Conservation (phyloP, 1,140 invertebrate genomes). For the Drosophila repleta region DNA sequence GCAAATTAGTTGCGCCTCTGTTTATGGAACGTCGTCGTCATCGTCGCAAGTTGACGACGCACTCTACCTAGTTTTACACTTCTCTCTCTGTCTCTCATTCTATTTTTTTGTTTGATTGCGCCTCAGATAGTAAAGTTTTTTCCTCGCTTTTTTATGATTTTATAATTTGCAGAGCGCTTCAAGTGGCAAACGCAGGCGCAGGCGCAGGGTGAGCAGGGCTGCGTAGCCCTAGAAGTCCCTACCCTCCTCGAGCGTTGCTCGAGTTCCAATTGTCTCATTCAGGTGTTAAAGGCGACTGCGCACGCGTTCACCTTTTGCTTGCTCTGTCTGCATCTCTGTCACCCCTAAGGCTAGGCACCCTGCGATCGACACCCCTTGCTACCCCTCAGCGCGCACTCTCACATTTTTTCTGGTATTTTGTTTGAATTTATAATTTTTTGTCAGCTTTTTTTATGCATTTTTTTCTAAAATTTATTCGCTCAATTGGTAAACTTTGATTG, state of each 20-base stretch:
- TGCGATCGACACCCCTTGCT: conserved; percentile 20
- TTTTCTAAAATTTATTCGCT: conserved; percentile 50
- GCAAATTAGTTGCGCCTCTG: conserved; percentile 68
- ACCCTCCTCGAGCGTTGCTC: conserved; percentile 9
- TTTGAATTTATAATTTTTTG: conserved; percentile 72
- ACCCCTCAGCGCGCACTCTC: conserved; percentile 10
- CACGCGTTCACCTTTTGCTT: conserved; percentile 52
- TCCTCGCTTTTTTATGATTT: conserved; percentile 65
- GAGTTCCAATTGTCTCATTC: conserved; percentile 62
- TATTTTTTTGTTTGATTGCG: conserved; percentile 26
- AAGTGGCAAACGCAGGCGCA: conserved; percentile 48
- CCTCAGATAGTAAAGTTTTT: conserved; percentile 29
- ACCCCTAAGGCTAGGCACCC: conserved; percentile 35
- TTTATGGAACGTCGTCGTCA: conserved; percentile 48
- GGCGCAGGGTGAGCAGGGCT: background rate
- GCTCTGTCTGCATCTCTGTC: conserved; percentile 7
- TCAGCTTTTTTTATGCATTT: conserved; percentile 17
- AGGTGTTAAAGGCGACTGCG: conserved; percentile 72
- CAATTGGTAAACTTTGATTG: conserved; percentile 57
- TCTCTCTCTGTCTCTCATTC: background rate
- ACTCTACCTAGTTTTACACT: conserved; percentile 57
- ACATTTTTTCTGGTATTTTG: conserved; percentile 39
- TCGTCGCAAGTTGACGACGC: conserved; percentile 45
- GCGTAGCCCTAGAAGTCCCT: conserved; percentile 4
- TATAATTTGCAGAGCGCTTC: conserved; percentile 70